Base-by-base conservation (phyloP, 2,888 invertebrate species). In the Capitulum mitella region DNA sequence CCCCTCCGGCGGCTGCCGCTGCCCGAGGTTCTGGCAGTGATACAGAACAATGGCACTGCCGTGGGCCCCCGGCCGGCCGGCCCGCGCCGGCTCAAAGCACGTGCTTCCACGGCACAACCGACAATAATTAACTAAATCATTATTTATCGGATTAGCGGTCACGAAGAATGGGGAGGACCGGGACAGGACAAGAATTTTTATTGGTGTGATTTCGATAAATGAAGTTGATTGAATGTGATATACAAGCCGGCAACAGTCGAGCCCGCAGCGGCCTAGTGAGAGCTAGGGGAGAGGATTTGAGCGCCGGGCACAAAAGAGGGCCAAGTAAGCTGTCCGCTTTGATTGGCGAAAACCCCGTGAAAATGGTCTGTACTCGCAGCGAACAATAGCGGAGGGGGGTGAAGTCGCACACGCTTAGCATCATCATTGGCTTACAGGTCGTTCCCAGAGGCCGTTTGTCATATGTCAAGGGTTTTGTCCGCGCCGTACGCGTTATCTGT, bases 221-320 rank as follows among this genome's bases (percentile, higher is more conserved):
- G 70, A 37, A 22, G 70, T 70, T 70, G 70, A 70, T 70, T 70
- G 70, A 70, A 70, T 70, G 40, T 70, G 70, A 70, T 70, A 37
- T 37, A 70, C 70, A 19, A 34, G 8, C 37, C 22, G 64, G 64
- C 64, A 19, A 34, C 34, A 34, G 34, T 2, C 19, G 58, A 26
- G 10, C 29, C 58, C 10, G 58, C 22, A 29, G 0, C 64, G 16
- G 32, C 32, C 16, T 12, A 43, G 12, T 12, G 12, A 43, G 32
- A 32, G 61, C 61, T 3, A 16, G 34, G 10, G 29, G 29, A 3
- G 64, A 32, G 64, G 19, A 64, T 34, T 34, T n/a, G n/a, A 64
- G 32, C 34, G 64, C 34, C 34, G 5, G 64, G 34, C 64, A 34
- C 64, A 34, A 32, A 34, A 34, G 34, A 34, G 12, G 34, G 34